These are phyloP conservation scores for Periophthalmus modestus DNA, from an alignment of 2,113 vertebrate species.

Conservation along the genomic window DNA sequence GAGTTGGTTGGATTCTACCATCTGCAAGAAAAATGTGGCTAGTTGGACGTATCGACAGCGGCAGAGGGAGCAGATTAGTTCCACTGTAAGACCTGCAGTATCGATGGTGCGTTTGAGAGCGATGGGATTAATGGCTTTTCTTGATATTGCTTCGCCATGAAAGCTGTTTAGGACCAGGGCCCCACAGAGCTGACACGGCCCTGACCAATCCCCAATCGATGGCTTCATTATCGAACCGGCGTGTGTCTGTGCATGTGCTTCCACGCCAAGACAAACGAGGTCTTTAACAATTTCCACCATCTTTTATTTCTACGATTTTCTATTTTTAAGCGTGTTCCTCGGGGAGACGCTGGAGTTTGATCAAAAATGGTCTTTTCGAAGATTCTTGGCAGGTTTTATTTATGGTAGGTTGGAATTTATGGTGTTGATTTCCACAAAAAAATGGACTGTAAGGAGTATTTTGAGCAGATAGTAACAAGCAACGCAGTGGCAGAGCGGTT, in stretches of 20 bases:
- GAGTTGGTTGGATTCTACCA: background rate
- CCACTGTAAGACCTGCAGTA: constrained; percentile 10
- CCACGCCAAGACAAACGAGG: background rate
- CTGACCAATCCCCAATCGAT: background rate
- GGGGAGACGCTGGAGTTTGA: background rate
- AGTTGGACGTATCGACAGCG: constrained; percentile 17
- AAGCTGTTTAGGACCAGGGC: background rate
- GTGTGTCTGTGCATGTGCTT: background rate
- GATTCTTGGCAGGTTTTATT: background rate
- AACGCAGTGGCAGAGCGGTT: background rate
- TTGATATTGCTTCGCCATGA: background rate
- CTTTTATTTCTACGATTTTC: background rate
- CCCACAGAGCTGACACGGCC: background rate
- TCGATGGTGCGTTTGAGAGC: background rate
- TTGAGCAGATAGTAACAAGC: background rate
- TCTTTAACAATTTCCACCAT: background rate
- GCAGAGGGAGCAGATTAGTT: constrained; percentile 19
- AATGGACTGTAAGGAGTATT: background rate
- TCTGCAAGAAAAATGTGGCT: constrained; percentile 4
- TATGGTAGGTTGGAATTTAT: too few species aligned
- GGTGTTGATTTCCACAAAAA: background rate
- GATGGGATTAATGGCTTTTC: background rate
- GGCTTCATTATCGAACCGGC: background rate
- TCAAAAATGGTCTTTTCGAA: background rate
- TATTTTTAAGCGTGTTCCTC: too few species aligned